Percentiles rank a stretch among this genome's conserved stretches.
phyloP scores from a whole-genome alignment of 92 coral and sea anemone species.

The Zoanthus gigantus region DNA sequence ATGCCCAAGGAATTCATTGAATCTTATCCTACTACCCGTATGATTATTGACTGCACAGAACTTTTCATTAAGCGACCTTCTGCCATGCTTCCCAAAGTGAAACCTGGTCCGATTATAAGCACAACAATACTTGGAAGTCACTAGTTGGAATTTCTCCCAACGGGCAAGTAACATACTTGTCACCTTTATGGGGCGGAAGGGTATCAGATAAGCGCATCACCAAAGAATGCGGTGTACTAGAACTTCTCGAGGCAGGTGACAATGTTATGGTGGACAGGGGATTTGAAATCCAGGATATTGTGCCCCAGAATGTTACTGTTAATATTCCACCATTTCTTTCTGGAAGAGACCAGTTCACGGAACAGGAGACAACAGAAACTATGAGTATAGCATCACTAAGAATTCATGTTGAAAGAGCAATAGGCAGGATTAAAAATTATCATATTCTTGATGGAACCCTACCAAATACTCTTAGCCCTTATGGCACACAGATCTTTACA shows the following conservation, averaged over 20 bases:
- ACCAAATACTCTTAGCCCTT: conserved; percentile 41
- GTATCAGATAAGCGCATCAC: conserved; percentile 65
- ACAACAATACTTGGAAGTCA: conserved; percentile 65
- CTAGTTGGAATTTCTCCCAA: conserved; percentile 65
- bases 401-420: neutral
- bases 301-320: conserved; percentile 63
- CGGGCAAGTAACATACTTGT: conserved; percentile 59
- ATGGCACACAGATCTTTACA: conserved; percentile 57
- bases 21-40: conserved; percentile 61
- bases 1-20: conserved; percentile 65
- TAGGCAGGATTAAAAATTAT: too few relatives aligned
- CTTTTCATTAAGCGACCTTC: conserved; percentile 67
- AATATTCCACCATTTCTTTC: conserved; percentile 79
- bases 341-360: conserved; percentile 64
- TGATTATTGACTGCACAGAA: conserved; percentile 66
- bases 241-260: conserved; percentile 63
- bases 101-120: conserved; percentile 58
- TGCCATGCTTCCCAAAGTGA: conserved; percentile 42
- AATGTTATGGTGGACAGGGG: neutral
- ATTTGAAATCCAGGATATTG: neutral
- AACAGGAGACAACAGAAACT: conserved; percentile 60
- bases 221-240: conserved; percentile 54
- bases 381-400: conserved; percentile 56
- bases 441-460: too few relatives aligned
- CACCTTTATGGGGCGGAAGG: neutral